phyloP scores from a whole-genome alignment of 1,140 invertebrate species.

The Coelopa frigida region DNA sequence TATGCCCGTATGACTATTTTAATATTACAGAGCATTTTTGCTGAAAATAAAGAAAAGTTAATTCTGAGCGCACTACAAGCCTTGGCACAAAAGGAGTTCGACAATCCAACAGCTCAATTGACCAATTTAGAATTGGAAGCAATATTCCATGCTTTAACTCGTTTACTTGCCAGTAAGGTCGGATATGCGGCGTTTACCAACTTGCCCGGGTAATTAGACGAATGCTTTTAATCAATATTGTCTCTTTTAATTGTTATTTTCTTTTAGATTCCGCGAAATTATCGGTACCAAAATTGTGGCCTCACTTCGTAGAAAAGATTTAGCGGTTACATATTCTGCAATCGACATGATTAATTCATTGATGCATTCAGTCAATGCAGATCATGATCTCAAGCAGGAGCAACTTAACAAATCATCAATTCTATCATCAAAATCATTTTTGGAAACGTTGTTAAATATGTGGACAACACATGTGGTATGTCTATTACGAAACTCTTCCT shows the following conservation, averaged over 20 bases:
- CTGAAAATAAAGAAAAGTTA: constrained; percentile 97
- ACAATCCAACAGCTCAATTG: constrained; percentile 49
- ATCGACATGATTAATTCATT: constrained; percentile 95
- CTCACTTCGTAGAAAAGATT: constrained; percentile 81
- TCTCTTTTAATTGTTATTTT: constrained; percentile 9
- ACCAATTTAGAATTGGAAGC: constrained; percentile 71
- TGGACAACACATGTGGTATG: constrained; percentile 92
- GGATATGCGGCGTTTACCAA: constrained; percentile 95
- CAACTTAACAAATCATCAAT: constrained; percentile 96
- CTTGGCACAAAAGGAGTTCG: constrained; percentile 64
- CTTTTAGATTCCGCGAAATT: constrained; percentile 80
- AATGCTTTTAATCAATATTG: background rate
- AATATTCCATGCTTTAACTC: constrained; percentile 88
- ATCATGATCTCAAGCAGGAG: constrained; percentile 91
- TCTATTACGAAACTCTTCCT: constrained; percentile 19
- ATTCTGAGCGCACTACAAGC: constrained; percentile 75
- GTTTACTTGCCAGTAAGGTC: constrained; percentile 93
- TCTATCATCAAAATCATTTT: constrained; percentile 83
- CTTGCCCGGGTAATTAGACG: constrained; percentile 63
- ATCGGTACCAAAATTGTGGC: constrained; percentile 86
- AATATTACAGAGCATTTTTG: constrained; percentile 73
- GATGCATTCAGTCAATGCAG: constrained; percentile 98
- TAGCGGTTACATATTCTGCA: constrained; percentile 89
- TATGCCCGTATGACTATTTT: background rate
- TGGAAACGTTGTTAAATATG: constrained; percentile 90